Percentiles rank a stretch among this genome's conserved stretches.
Conservation (phyloP, 1,140 invertebrate species). For the Zaprionus inermis region DNA sequence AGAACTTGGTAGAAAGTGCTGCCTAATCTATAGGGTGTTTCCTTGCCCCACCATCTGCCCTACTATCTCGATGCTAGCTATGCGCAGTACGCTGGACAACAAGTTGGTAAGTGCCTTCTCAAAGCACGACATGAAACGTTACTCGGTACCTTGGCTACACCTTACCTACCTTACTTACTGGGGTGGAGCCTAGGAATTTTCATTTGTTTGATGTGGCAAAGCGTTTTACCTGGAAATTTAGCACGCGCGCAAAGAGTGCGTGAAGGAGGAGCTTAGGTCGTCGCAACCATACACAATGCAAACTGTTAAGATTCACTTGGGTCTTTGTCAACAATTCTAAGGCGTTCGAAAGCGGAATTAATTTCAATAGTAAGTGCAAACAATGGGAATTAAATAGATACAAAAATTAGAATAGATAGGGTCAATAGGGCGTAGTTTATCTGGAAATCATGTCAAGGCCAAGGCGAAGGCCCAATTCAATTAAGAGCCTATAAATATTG, state of each 20-base stretch:
- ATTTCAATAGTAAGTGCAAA: neutral
- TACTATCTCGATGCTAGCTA: neutral
- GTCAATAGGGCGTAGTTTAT: neutral
- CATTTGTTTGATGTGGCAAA: slow-evolving; percentile 2
- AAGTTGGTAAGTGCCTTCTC: neutral
- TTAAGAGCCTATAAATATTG: neutral
- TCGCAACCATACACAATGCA: neutral
- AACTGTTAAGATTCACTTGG: neutral
- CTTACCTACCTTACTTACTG: too few species aligned
- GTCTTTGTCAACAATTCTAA: neutral
- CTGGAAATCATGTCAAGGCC: neutral
- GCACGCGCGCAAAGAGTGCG: neutral
- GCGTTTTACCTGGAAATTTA: slow-evolving; percentile 2
- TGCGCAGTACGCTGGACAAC: neutral
- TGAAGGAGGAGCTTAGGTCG: neutral
- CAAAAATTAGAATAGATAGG: neutral
- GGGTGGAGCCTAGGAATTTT: neutral
- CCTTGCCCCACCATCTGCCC: neutral
- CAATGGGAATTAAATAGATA: neutral
- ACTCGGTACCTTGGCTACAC: too few species aligned
- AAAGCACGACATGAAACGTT: neutral
- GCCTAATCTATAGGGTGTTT: neutral
- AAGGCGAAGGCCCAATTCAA: slow-evolving; percentile 1
- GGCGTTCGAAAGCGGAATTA: neutral
- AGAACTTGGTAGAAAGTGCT: neutral